A percentile compares a stretch with the other conserved stretches of the same genome.
Evolutionary conservation across 2,113 vertebrate species (phyloP).

Genomic region (Paratilapia polleni): DNA sequence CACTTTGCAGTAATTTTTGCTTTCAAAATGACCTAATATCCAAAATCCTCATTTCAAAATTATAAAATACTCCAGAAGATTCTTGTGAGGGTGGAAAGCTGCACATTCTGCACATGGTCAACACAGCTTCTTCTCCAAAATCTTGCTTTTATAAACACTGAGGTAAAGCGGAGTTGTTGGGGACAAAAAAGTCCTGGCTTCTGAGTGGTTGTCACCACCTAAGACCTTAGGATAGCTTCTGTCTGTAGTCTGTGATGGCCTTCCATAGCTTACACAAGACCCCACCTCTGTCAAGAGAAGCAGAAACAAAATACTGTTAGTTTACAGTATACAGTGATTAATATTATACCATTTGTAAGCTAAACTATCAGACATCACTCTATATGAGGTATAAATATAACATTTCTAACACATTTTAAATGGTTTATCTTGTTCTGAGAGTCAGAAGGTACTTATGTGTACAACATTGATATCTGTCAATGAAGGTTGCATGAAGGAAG

Average conservation of each 20-base stretch:
- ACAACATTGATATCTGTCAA: neutral
- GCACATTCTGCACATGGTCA: neutral
- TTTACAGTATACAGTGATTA: neutral
- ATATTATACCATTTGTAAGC: neutral
- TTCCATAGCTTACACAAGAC: conserved; percentile 95
- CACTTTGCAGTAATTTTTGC: conserved; percentile 47
- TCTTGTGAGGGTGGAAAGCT: conserved; percentile 13
- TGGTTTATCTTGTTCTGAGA: neutral
- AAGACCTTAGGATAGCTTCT: conserved; percentile 83
- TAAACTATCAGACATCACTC: neutral
- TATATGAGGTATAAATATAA: neutral
- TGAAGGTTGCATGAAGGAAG: neutral
- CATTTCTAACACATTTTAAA: neutral
- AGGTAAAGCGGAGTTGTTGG: conserved; percentile 79
- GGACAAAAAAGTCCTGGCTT: conserved; percentile 12
- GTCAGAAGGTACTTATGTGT: neutral
- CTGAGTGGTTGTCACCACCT: conserved; percentile 35
- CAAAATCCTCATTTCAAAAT: conserved; percentile 24
- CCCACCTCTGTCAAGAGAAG: conserved; percentile 86
- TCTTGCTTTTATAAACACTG: conserved; percentile 84
- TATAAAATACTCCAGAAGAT: conserved; percentile 28
- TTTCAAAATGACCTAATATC: conserved; percentile 34
- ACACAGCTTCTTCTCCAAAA: conserved; percentile 34
- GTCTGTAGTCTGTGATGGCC: conserved; percentile 89
- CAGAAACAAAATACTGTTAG: neutral